Base-by-base conservation (phyloP, 2,113 vertebrate species). In the Ranitomeya variabilis region DNA sequence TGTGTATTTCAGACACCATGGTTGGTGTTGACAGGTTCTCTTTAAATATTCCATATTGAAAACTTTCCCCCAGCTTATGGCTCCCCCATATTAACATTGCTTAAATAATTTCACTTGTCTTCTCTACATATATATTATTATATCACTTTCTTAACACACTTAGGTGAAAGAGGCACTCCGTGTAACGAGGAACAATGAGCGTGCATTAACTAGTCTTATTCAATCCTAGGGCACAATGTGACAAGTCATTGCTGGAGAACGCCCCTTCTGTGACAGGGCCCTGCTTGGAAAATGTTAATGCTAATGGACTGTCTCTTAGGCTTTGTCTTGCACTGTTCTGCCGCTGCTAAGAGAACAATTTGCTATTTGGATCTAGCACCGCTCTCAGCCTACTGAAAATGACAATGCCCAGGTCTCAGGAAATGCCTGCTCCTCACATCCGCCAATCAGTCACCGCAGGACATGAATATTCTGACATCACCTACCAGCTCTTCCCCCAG, bases 401-500 rank as follows among this genome's bases (percentile, higher is more conserved):
- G 82, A 78, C 87, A 89, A 85, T 69, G 57, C 79, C 74, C 8
- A 67, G 51, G 51, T 89, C 87, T 77, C 81, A 10, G 3, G 57
- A 80, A 80, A 14, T n/a, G 31, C 71, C 55, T 82, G 54, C 67
- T 83, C 55, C n/a, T n/a, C 71, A 83, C 71, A 77, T 88, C 87
- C 76, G 80, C 69, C 83, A 62, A 88, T 83, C 69, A 88, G 87
- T 88, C 59, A 88, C 78, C 84, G 80, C 71, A 55, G 80, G 81
- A 77, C 87, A 84, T 76, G 80, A 66, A 77, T 76, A 88, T 77
- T 84, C 80, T 88, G 87, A 83, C 80, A 83, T 83, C 80, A 88
- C 86, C 76, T 66, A 82, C 66, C 57, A 45, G 59, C 26, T 64
- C 12, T 67, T 2, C 55, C 86, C 66, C 57, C n/a, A 31, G 57